Conservation (phyloP, 2,797 vertebrate genomes). For the Tangara arthus region DNA sequence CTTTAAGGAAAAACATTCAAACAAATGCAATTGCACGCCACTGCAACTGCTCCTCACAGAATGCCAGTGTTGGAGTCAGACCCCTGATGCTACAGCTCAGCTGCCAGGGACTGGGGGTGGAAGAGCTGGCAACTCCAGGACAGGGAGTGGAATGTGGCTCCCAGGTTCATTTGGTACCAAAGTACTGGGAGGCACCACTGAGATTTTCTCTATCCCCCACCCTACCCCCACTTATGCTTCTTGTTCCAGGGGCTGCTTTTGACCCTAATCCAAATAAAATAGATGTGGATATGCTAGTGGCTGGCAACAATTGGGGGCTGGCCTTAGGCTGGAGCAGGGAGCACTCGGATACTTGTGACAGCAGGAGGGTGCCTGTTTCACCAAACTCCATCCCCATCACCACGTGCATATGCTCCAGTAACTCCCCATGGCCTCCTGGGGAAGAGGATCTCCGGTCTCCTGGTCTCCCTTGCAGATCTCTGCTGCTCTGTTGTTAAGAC, state of each 20-base stretch:
- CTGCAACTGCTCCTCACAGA: neutral
- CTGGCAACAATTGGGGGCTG: neutral
- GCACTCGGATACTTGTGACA: neutral
- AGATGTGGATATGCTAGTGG: neutral
- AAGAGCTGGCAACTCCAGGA: neutral
- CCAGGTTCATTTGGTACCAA: neutral
- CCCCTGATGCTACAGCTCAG: neutral
- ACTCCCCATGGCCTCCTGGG: neutral
- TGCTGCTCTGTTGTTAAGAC: neutral
- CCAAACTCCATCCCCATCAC: neutral
- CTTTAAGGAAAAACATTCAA: conserved; percentile 1
- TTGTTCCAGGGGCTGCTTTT: neutral
- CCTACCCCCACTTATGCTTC: neutral
- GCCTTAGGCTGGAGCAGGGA: neutral
- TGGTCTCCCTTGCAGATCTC: neutral
- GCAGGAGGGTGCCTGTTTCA: neutral
- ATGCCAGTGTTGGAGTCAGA: rapidly evolving
- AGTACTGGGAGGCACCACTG: neutral
- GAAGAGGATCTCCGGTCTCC: rapidly evolving
- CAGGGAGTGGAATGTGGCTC: rapidly evolving
- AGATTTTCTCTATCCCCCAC: neutral
- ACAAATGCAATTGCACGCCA: neutral
- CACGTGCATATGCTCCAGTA: neutral
- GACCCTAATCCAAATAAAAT: neutral
- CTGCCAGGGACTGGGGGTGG: neutral